Base-by-base conservation (phyloP, 35 echinoderm and acorn worm species). In the Stichopus chloronotus region DNA sequence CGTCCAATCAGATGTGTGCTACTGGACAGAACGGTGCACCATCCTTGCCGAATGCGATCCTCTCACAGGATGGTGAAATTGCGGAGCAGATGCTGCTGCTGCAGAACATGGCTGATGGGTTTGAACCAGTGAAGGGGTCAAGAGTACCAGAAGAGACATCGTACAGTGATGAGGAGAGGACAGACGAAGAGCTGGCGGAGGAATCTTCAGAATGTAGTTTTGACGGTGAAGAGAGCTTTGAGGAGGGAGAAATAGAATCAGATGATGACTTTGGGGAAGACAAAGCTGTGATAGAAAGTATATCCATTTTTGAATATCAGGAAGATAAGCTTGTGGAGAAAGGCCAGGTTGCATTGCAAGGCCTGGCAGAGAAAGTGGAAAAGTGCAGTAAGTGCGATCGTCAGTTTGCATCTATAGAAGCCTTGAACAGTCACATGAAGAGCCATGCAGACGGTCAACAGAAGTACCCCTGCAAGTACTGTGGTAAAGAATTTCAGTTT, bases 261-360 rank as follows among this genome's bases (percentile, higher is more conserved):
- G 87, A 89, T 71, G 87, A 72, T 71, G 87, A 89, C 23, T 71
- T 65, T 20, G 65, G 87, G 8, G 87, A 89, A 71, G 87, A 89
- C 19, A 74, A 89, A 63, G 87, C 58, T 24, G 14, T 89, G 23
- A 71, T 89, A 4, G 59, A 52, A 19, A 25, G 21, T 61, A 89
- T 89, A 30, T 89, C 87, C 11, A 89, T 89, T 16, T 89, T 89
- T 89, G 87, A 89, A 71, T 85, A 85, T 19, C 59, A 71, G 20
- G 87, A 89, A 72, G 84, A 87, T 16, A 55, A 57, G 11, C 65
- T 89, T 4, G 87, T 89, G 16, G 43, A 71, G 87, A 65, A 74
- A 60, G 65, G 87, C 7, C 65, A 74, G 19, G 57, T 89, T 7
- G 60, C 58, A 16, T 43, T 89, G 52, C 59, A 89, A 89, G 87